Evolutionary conservation across 1,140 invertebrate genomes (phyloP), one percentile per base, ranked within the genome.

Genomic region (Danaus plexippus): DNA sequence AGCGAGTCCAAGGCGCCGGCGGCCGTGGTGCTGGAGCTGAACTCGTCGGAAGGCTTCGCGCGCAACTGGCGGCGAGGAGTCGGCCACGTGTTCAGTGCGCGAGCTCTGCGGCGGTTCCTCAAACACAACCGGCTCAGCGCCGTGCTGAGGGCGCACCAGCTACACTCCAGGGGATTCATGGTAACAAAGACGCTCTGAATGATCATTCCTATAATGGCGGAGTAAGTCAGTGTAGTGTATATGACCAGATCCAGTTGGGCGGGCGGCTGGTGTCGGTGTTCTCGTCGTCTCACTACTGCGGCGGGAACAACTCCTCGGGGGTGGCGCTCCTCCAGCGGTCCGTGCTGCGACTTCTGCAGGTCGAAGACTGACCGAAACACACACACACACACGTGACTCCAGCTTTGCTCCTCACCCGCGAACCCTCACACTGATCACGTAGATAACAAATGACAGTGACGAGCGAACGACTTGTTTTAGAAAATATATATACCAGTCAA

Each of bases 101-200:
- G 89, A 18, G 93, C 92, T 2, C 79, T 94, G n/a, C 88, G 91
- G 51, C 70, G 83, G 13, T 94, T 94, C 79, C 80, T 94, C 18
- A 75, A 85, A 11, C 75, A 80, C 54, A 93, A 94, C 79, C 80
- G 85, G 22, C 86, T 94, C 0, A 89, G 91, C 2, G 91, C 93
- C 77, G 89, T 94, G 3, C 88, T 94, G 40, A 75, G 93, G 61
- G 93, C 92, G 18, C 93, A 94, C 80, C 92, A 94, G 82, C 89
- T 93, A 52, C 90, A 92, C 52, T 89, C 92, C 72, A 86, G 88
- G 45, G 92, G 92, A 11, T 93, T 93, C 76, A 90, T 92, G 88
- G 92, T 93, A 71, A 75, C 22, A 2, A 32, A 6, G 78, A 89
- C 15, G 12, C 41, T 15, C 12, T 9, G 1, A 49, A 9, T 6